phyloP scores from a whole-genome alignment of 2,113 vertebrate genomes.

The Ceyx cyanopectus region DNA sequence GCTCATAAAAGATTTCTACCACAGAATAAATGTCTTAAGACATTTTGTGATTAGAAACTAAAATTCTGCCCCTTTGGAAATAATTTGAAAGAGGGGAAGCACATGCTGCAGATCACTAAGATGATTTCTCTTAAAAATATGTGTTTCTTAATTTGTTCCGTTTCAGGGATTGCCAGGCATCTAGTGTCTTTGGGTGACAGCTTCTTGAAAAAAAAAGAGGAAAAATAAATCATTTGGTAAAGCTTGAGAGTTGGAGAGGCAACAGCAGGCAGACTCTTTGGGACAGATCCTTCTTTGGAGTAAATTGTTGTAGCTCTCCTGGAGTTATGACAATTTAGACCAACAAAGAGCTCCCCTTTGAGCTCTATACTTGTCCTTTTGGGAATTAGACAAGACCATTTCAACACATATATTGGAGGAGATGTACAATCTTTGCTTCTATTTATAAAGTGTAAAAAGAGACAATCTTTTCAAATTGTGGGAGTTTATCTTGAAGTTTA shows the following conservation, averaged over 20 bases:
- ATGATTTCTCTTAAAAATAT: neutral
- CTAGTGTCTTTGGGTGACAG: neutral
- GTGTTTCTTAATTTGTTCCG: neutral
- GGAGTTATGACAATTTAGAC: conserved; percentile 20
- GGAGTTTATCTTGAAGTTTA: conserved; percentile 69
- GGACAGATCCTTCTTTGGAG: conserved; percentile 29
- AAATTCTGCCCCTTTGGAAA: neutral
- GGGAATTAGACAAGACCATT: conserved; percentile 58
- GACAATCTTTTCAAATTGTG: conserved; percentile 65
- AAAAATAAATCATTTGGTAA: neutral
- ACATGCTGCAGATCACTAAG: neutral
- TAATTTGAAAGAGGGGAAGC: neutral
- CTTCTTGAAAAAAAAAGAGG: neutral
- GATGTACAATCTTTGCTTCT: conserved; percentile 66
- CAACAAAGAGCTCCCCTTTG: conserved; percentile 35
- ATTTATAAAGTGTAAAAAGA: conserved; percentile 68
- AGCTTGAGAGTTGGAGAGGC: neutral
- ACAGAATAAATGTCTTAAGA: neutral
- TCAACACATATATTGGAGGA: conserved; percentile 60
- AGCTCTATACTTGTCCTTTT: conserved; percentile 37
- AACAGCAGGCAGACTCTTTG: neutral
- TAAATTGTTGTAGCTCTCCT: conserved; percentile 8
- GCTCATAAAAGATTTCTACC: neutral
- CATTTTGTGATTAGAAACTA: neutral
- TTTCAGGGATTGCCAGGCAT: neutral